phyloP scores from a whole-genome alignment of 2,113 vertebrate species.

The Cephalophus harveyi region DNA sequence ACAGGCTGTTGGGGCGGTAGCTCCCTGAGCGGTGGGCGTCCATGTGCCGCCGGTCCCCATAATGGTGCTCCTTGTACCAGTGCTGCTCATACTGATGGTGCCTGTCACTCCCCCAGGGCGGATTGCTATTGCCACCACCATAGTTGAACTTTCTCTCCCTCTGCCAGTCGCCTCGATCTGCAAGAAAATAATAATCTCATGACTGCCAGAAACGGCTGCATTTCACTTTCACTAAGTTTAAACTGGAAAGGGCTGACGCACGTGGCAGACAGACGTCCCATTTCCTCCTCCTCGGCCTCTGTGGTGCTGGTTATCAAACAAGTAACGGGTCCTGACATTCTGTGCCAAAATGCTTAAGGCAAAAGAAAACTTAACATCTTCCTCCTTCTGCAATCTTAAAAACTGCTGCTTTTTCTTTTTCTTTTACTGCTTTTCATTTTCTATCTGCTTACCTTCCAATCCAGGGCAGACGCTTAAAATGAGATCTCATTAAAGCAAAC shows the following conservation, averaged over 20 bases:
- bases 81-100: slow-evolving; percentile 93
- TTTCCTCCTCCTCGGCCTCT: not conserved
- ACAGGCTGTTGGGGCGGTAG: slow-evolving; percentile 90
- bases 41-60: slow-evolving; percentile 88
- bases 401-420: not conserved
- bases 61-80: slow-evolving; percentile 96
- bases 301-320: not conserved
- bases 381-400: not conserved
- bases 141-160: slow-evolving; percentile 95
- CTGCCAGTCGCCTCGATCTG: slow-evolving; percentile 96
- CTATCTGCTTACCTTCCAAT: not conserved
- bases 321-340: not conserved
- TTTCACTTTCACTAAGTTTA: not conserved
- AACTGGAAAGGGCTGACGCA: not conserved
- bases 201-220: not conserved
- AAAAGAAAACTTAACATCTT: not conserved
- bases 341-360: not conserved
- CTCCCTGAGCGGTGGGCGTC: slow-evolving; percentile 90
- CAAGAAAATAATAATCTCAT: not conserved
- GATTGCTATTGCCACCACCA: slow-evolving; percentile 86
- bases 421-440: not conserved
- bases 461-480: not conserved
- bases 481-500: not conserved
- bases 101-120: slow-evolving; percentile 91
- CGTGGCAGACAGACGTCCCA: not conserved